phyloP scores from a whole-genome alignment of 53 echinoderm and acorn worm genomes.

The Holothuria scabra region DNA sequence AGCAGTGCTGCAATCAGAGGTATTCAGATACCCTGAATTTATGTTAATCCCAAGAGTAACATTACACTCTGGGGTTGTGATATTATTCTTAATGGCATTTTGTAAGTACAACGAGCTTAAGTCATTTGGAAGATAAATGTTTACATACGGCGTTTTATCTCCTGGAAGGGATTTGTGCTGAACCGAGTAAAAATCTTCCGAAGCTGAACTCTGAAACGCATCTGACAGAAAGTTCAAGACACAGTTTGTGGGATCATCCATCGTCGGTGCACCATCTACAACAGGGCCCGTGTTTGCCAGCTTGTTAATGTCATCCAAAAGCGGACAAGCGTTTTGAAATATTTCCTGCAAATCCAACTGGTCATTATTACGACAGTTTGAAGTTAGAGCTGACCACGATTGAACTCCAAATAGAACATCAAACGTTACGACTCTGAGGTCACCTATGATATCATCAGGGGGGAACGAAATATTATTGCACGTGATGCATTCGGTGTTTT shows the following conservation, averaged over 20 bases:
- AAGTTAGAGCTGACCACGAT: conserved; percentile 11
- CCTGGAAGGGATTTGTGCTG: too few relatives aligned
- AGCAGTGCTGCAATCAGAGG: background rate
- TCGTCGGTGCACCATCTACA: background rate
- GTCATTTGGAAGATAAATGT: conserved; percentile 5
- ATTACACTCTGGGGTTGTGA: background rate
- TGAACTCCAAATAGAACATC: conserved; percentile 37
- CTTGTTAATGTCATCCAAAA: background rate
- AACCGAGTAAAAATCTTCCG: too few relatives aligned
- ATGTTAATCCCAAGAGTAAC: background rate
- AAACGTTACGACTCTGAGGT: conserved; percentile 2
- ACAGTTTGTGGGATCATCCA: background rate
- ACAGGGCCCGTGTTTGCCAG: background rate
- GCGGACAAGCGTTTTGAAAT: conserved; percentile 38
- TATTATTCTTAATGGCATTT: background rate
- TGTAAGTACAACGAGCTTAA: background rate
- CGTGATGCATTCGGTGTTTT: background rate
- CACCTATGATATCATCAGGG: background rate
- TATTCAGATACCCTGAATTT: background rate
- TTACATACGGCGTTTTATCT: too few relatives aligned
- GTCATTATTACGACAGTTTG: background rate
- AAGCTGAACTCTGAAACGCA: background rate
- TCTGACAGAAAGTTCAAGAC: conserved; percentile 9
- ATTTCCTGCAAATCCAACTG: background rate
- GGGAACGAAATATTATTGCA: background rate